Base-by-base conservation (phyloP, 53 echinoderm and acorn worm genomes). In the Patiria pectinifera region DNA sequence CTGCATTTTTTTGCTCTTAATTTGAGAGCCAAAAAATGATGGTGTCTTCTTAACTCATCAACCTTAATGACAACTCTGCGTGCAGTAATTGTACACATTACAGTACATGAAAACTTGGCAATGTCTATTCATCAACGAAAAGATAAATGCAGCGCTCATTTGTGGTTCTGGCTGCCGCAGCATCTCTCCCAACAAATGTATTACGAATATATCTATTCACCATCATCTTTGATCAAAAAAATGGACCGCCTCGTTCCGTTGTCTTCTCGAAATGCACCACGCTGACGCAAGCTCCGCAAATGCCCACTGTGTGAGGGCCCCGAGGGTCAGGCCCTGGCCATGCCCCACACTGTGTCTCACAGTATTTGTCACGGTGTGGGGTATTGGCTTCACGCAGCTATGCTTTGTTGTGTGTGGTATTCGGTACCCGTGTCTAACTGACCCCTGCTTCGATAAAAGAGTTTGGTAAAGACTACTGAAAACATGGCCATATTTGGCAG, bases 261-360 rank as follows among this genome's bases (percentile, higher is more conserved):
- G 66, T 66, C 66, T 16, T 15, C 74, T 15, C 70, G 4, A 4
- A 4, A 70, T 70, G 21, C 16, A 70, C 70, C 70, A 70, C 16
- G 4, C 70, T 4, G 18, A 74, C 24, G 24, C 74, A 23, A 22
- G 24, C 26, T 21, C 7, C 26, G 35, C 63, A 59, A 60, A 59
- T 83, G 22, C 76, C 79, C 45, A 85, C 66, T 16, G 86, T 76
- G 86, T 53, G 45, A 48, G 14, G 24, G 74, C 86, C 89, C 80
- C 80, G 62, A 48, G 81, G 90, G 82, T 81, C 81, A 48, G 49
- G 80, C 82, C 25, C 62, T 13, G 82, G 48, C 82, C 74, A 21
- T 90, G 80, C 81, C 90, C 69, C 90, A 89, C 80, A 79, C 80
- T 89, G 89, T 89, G 59, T 79, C 48, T 89, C 90, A 90, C 90